Evolutionary conservation across 92 coral and sea anemone species (phyloP).

Genomic region (Umimayanthus chanpuru): DNA sequence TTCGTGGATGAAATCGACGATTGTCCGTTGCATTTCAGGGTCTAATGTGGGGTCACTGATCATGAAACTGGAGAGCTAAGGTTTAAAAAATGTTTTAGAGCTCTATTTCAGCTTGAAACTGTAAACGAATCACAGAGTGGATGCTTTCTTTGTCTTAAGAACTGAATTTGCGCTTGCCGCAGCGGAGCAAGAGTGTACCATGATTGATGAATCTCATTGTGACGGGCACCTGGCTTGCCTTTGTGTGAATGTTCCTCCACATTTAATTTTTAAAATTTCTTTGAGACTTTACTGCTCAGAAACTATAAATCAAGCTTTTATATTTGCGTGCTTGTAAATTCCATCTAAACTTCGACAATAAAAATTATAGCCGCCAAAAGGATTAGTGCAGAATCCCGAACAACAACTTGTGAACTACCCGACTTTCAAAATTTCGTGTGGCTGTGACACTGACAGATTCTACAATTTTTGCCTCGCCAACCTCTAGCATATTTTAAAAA

Average conservation of each 20-base stretch:
- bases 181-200: conserved; percentile 57
- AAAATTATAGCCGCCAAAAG: neutral
- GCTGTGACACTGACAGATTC: neutral
- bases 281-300: neutral
- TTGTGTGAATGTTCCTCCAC: conserved; percentile 58
- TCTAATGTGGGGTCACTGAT: neutral
- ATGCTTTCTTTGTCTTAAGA: conserved; percentile 2
- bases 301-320: neutral
- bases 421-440: conserved; percentile 17
- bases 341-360: neutral
- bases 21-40: conserved; percentile 28
- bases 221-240: conserved; percentile 81
- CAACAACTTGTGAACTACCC: neutral
- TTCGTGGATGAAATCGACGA: conserved; percentile 22
- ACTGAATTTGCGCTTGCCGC: conserved; percentile 31
- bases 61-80: neutral
- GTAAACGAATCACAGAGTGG: neutral
- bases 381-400: conserved; percentile 42
- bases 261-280: conserved; percentile 30
- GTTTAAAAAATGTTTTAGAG: neutral
- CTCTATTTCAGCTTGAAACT: neutral
- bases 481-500: neutral
- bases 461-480: neutral
- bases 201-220: conserved; percentile 54
- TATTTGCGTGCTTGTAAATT: conserved; percentile 17